phyloP scores from a whole-genome alignment of 2,113 vertebrate species.

The human region GRCh38 chr6:109160001-109160500 shows the following conservation, averaged over 20 bases:
- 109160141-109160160: neutral
- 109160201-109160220: slow-evolving; percentile 3
- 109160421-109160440: slow-evolving; percentile 15
- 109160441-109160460: slow-evolving; percentile 18
- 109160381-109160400: slow-evolving; percentile 29
- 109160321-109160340: slow-evolving; percentile 31
- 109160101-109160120: neutral
- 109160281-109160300: slow-evolving; percentile 5
- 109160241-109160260: slow-evolving; percentile 9
- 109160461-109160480: slow-evolving; percentile 53
- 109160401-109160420: neutral
- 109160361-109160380: slow-evolving; percentile 31
- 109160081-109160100: neutral
- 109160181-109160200: neutral
- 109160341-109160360: neutral
- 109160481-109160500: slow-evolving; percentile 31
- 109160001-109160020: neutral
- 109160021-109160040: neutral
- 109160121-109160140: neutral
- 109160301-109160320: neutral
- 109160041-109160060: neutral
- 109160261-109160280: neutral
- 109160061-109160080: slow-evolving; percentile 18
- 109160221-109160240: slow-evolving; percentile 15
- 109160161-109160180: neutral